Evolutionary conservation across 2,113 vertebrate species (phyloP), one percentile per base, ranked within the genome.

Genomic region (Takifugu bimaculatus): DNA sequence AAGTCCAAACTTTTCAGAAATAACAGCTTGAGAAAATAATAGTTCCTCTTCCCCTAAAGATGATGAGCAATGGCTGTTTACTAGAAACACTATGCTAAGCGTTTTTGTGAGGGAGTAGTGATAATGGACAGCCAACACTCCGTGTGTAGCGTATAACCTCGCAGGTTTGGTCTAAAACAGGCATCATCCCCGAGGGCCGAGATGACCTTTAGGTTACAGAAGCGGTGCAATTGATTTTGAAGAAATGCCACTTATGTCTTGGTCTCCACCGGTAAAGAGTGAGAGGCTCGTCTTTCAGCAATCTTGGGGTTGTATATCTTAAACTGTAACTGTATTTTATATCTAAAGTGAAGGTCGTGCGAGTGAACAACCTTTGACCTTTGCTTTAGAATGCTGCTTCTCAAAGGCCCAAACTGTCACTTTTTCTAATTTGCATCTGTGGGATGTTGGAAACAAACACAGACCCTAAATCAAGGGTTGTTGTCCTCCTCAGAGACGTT

Each of bases 251-350:
- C 48, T 26, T 45, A 9, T n/a, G 44, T 60, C 71, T 78, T 50
- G 64, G 55, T 64, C 57, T 78, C 50, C 15, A 25, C 26, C 2
- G 5, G 55, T 39, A 32, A 58, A 56, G n/a, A 48, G 6, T 14
- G 13, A 48, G 70, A 53, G 65, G 52, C 63, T 68, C 28, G 47
- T 44, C 32, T 27, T 48, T 2, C 45, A 15, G 45, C 5, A n/a
- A 0, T 70, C 47, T 54, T 44, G 14, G 25, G 29, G 61, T 60
- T 70, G 65, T 10, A 11, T 69, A 74, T 79, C 65, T 68, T 44
- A 26, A n/a, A 59, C 50, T 27, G n/a, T 56, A 51, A 50, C 63
- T 55, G 5, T 43, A 61, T 65, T 59, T 58, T 10, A 49, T 57
- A 48, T 27, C 47, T 6, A 32, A 32, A 32, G 29, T 32, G 29